Percentiles rank a stretch among this genome's conserved stretches.
Conservation (phyloP, 1,140 invertebrate species). For the Meloidogyne floridensis region DNA sequence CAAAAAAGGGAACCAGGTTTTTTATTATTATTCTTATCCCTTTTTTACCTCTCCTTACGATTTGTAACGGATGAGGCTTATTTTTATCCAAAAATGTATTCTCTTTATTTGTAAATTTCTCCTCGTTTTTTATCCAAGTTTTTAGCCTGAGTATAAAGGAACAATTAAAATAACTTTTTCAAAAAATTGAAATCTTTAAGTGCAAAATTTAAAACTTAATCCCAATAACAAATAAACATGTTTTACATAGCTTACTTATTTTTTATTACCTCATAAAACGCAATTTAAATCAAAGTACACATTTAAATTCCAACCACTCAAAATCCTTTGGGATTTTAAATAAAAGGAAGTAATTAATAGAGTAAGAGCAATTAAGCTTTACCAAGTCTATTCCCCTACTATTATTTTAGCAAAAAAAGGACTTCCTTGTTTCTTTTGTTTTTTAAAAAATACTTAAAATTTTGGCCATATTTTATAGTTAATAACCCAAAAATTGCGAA, state of each 20-base stretch:
- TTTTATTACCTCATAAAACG: too few relatives aligned
- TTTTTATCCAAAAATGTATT: neutral
- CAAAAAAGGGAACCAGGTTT: too few relatives aligned
- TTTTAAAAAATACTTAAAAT: neutral
- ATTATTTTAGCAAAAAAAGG: slow-evolving; percentile 4
- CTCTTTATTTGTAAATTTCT: neutral
- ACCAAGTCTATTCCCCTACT: neutral
- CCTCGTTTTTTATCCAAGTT: neutral
- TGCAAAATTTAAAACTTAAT: neutral
- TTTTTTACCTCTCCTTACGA: too few relatives aligned
- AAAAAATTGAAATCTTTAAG: neutral
- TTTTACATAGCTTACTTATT: neutral
- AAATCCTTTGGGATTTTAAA: neutral
- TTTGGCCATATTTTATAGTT: neutral
- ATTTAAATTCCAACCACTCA: neutral
- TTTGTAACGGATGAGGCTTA: too few relatives aligned
- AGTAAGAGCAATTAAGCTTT: neutral
- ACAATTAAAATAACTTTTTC: neutral
- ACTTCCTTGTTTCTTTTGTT: neutral
- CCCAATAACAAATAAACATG: neutral
- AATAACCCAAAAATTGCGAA: too few relatives aligned
- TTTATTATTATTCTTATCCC: too few relatives aligned
- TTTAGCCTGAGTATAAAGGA: neutral
- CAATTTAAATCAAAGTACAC: neutral
- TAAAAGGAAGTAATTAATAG: neutral